Base-by-base conservation (phyloP, 2,113 vertebrate genomes). In the Calidris pugnax region DNA sequence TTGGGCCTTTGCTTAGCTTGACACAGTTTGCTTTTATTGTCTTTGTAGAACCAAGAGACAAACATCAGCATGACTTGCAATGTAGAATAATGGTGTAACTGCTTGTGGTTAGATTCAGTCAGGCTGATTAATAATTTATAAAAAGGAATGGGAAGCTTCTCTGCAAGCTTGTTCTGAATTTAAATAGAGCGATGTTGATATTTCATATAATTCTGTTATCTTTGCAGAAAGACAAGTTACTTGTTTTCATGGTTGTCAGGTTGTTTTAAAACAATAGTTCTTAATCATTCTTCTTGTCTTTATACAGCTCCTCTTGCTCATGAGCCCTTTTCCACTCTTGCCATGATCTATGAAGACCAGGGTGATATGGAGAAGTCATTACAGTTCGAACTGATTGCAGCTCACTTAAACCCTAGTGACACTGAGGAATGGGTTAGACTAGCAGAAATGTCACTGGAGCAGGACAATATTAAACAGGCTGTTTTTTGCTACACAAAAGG, bases 291-390 rank as follows among this genome's bases (percentile, higher is more conserved):
- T 84, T 83, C 68, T 64, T 91, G 69, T 77, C 35, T 87, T 90
- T 35, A 89, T 91, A 1, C 94, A 99, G 99, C 99, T 96, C 99
- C 99, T 85, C 97, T 99, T 97, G 99, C 99, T n/a, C 99, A 99
- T 6, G 99, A 99, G 90, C 99, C 99, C 0, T 99, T 99, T 97
- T 99, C 99, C 41, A 99, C 99, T 7, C 97, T 99, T 96, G 99
- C 99, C 51, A 99, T 99, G 99, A 99, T 99, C 97, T 99, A 99
- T 17, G 99, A 99, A 97, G 99, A 99, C 91, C 98, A 99, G 62
- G 99, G 98, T 13, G 99, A 99, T 95, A 98, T 98, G 98, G 99
- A 99, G 85, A 99, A 99, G 84, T 99, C 99, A 0, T 97, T 99
- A 53, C 99, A 99, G 97, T 99, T 99, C 87, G 99, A 99, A 56